Base-by-base conservation (phyloP, 2,888 invertebrate genomes). In the Gonocerus acuteangulatus region DNA sequence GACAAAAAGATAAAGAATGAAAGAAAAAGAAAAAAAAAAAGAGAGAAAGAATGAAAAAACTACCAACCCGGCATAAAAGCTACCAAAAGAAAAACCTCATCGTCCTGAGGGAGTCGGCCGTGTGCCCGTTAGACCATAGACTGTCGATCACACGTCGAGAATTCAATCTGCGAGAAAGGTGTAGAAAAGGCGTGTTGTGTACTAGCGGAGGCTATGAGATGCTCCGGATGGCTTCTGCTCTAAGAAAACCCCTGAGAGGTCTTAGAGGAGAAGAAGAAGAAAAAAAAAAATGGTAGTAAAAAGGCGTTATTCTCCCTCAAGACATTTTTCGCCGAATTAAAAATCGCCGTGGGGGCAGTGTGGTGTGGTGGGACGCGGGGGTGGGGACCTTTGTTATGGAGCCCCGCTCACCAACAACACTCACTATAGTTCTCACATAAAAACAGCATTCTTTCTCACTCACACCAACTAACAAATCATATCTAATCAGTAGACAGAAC, bases 111-210 rank as follows among this genome's bases (percentile, higher is more conserved):
- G 27, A 27, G 27, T 27, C 9, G 4, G 27, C 27, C 27, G 32
- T 32, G 51, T 18, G 34, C 19, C 51, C 51, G 54, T 54, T 54
- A 54, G 54, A 42, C 54, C 54, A 54, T 54, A 54, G 54, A 54
- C 54, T 54, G 54, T 54, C 54, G 54, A 54, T 54, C 54, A 54
- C 54, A 54, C 54, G 54, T 54, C 54, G 23, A 22, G 54, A 54
- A 52, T 54, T 54, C 42, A 54, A 54, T 54, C 42, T 47, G 47
- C 42, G 3, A n/a, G 18, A 23, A 42, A 15, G 15, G 42, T 19
- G 34, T 16, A 13, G 16, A 16, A 49, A 21, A 52, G 34, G 51
- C 7, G 51, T 18, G 32, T 32, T 32, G 7, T 32, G 7, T n/a
- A n/a, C n/a, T n/a, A n/a, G n/a, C 32, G 36, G 34, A 47, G 51